These are phyloP conservation scores for Protomyctophum bolini DNA, from an alignment of 2,113 vertebrate species.

Conservation along the genomic window DNA sequence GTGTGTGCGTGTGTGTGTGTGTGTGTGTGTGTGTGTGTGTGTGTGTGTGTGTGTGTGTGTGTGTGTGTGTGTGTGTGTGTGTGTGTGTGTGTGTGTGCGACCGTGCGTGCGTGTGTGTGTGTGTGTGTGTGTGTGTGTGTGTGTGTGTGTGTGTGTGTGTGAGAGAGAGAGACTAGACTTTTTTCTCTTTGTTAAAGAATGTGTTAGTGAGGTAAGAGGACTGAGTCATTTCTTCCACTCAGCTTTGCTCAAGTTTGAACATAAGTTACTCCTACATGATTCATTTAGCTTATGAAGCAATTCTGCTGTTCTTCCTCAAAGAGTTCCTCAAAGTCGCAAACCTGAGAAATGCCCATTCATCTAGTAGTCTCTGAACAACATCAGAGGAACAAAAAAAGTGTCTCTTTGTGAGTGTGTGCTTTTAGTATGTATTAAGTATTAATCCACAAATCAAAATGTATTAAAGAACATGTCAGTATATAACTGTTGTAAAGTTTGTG, in stretches of 20 bases:
- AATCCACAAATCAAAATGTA: too few species aligned
- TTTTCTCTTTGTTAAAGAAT: neutral
- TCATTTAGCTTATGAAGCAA: too few species aligned
- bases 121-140: neutral
- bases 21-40: neutral
- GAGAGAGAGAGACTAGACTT: neutral
- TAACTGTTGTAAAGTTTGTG: too few species aligned
- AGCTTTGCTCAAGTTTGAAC: neutral
- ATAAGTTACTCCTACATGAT: conserved; percentile 22
- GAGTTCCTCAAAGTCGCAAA: neutral
- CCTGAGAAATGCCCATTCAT: too few species aligned
- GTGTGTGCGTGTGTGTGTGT: too few species aligned
- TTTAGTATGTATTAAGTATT: too few species aligned
- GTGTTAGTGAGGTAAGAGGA: neutral
- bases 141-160: neutral
- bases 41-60: neutral
- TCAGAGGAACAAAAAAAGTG: too few species aligned
- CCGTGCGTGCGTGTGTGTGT: neutral
- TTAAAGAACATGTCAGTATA: too few species aligned
- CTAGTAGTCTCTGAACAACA: too few species aligned
- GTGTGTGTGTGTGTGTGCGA: too few species aligned
- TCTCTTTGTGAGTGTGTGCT: too few species aligned
- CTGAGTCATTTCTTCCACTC: conserved; percentile 17
- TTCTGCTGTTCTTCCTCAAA: conserved; percentile 2
- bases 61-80: neutral